Evolutionary conservation across 2,888 invertebrate species (phyloP), one percentile per base, ranked within the genome.

Genomic region (Athetis lepigone): DNA sequence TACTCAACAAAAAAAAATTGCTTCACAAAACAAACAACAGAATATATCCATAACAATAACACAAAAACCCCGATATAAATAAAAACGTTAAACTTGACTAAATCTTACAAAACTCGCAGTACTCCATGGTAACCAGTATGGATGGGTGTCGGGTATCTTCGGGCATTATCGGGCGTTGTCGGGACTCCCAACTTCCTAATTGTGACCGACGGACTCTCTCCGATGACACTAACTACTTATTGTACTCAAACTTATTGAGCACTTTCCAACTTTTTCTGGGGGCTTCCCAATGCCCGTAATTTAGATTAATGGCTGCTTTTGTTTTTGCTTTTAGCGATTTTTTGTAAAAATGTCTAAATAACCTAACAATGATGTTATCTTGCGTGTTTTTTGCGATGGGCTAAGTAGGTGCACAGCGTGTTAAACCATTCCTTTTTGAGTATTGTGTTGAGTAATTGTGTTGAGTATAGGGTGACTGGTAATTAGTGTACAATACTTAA

Each of bases 181-280:
- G 69, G 40, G 8, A 27, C 36, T 8, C 13, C 47, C 5, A 80
- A 67, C 64, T 77, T 73, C 46, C 23, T 77, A 80, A 77, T 77
- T 54, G 69, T 60, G 80, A 72, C 63, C 56, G 80, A 80, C 74
- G 64, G 46, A 50, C 71, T 45, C 57, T 11, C 40, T 42, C 39
- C 55, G 42, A 47, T 66, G 72, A 68, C 77, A 65, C 56, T 72
- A 62, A 55, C 60, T 60, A 54, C 68, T 77, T 72, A 70, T 70
- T 61, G 51, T 54, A 57, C 56, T 66, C 52, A 59, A 77, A 80
- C 65, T 79, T 73, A 74, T 64, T 66, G 51, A 52, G 58, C 43
- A 62, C 68, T 65, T 57, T 45, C 50, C 8, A 59, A 61, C 59
- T 64, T 76, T 60, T 62, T 57, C 57, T 39, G 37, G 25, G 52